Evolutionary conservation across 2,888 invertebrate species (phyloP).

Genomic region (Tetheella fluctuosa): DNA sequence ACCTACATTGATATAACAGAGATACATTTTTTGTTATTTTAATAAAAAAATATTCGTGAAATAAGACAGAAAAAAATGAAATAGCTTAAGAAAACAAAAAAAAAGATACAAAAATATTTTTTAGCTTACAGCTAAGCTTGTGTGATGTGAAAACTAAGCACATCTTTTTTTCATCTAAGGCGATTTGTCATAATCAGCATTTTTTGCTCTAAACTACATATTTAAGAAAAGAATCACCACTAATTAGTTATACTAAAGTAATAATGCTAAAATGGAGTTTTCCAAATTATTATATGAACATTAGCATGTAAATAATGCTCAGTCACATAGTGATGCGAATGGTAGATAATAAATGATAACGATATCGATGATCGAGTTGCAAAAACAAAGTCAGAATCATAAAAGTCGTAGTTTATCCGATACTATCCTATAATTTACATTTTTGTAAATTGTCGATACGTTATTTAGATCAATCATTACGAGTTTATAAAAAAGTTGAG

Average conservation of each 20-base stretch:
- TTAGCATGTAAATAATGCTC: constrained; percentile 67
- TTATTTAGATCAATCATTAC: too few species aligned
- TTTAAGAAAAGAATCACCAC: constrained; percentile 16
- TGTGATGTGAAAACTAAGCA: constrained; percentile 67
- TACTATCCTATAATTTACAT: neutral
- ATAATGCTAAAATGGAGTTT: constrained; percentile 38
- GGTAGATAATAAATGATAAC: constrained; percentile 20
- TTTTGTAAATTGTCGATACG: too few species aligned
- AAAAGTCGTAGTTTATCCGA: neutral
- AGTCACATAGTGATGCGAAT: constrained; percentile 56
- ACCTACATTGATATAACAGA: neutral
- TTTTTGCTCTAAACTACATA: constrained; percentile 56
- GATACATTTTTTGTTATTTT: neutral
- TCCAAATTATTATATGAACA: constrained; percentile 41
- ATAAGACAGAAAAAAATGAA: neutral
- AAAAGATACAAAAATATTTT: constrained; percentile 31
- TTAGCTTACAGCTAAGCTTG: constrained; percentile 29
- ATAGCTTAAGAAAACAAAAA: constrained; percentile 18
- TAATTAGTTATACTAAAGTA: constrained; percentile 19
- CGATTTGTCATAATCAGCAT: constrained; percentile 49
- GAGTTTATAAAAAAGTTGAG: too few species aligned
- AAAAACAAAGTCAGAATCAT: neutral
- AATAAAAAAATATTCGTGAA: neutral
- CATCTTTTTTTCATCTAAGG: constrained; percentile 55
- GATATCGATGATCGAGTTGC: constrained; percentile 26